Evolutionary conservation across 2,113 vertebrate genomes (phyloP), one percentile per base, ranked within the genome.

Genomic region (Buteo buteo): DNA sequence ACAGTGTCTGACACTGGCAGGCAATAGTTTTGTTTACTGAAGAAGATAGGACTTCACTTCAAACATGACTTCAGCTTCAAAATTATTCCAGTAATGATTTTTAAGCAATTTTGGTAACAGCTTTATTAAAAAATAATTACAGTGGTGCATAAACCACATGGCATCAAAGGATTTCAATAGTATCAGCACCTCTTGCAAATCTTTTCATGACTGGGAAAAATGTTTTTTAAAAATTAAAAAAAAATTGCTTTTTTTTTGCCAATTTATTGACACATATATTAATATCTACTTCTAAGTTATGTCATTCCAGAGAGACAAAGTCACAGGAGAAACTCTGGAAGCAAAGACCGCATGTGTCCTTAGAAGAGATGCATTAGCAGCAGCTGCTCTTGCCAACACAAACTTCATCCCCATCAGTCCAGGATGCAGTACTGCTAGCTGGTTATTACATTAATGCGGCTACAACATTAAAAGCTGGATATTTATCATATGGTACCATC

Each of bases 61-160:
- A 90, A 90, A 82, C 22, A 44, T 16, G 6, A 79, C 55, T 90
- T 79, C 76, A 93, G 71, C 62, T 82, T 92, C 86, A 73, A 20
- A 93, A 92, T 40, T 0, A 47, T 73, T 77, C 45, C 77, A 71
- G 44, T 79, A 89, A 95, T 59, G 45, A 72, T 82, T 89, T 19
- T 84, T 81, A 96, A 91, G 81, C 69, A 82, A 94, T 87, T 94
- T 81, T 78, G 22, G 22, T 24, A 77, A 77, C 20, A 61, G 45
- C 12, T 78, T 67, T 86, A 29, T 47, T 79, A 49, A 66, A 93
- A 90, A 78, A 25, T 38, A 66, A 20, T 25, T 57, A 25, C 24
- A 47, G 32, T 13, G 34, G 5, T 49, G 54, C 66, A 80, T 72
- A 82, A 91, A 40, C 13, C 50, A 36, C 31, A 18, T 0, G 6